Percentiles rank a stretch among this genome's conserved stretches.
Conservation (phyloP, 2,113 vertebrate genomes). For the Sarotherodon lohbergeri region DNA sequence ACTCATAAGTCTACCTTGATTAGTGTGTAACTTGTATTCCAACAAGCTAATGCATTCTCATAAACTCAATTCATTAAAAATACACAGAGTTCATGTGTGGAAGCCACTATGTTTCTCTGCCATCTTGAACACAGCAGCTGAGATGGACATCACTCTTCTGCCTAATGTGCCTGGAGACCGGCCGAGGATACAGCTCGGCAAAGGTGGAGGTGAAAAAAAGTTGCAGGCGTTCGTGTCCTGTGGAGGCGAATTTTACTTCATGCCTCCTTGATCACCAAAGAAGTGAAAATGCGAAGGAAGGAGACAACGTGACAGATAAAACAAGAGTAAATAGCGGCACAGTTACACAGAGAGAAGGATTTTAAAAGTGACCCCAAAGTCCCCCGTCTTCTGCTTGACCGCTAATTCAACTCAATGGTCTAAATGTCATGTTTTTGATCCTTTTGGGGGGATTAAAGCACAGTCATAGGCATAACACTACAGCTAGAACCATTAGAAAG, state of each 20-base stretch:
- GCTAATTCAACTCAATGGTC: not conserved
- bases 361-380: not conserved
- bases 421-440: not conserved
- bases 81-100: not conserved
- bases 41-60: not conserved
- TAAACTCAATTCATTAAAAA: not conserved
- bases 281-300: not conserved
- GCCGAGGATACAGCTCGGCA: rapidly evolving
- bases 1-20: not conserved
- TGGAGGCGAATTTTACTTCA: not conserved
- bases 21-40: not conserved
- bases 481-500: not conserved
- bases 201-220: not conserved
- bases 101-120: not conserved
- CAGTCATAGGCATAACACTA: not conserved
- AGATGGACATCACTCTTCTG: not conserved
- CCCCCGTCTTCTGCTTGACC: not conserved
- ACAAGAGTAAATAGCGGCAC: not conserved
- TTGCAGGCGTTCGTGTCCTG: rapidly evolving
- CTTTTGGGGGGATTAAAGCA: not conserved
- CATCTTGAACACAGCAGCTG: not conserved
- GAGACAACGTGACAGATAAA: not conserved
- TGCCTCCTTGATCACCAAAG: not conserved
- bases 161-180: rapidly evolving
- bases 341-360: not conserved